Conservation (phyloP, 1,140 invertebrate genomes). For the Diprion similis region DNA sequence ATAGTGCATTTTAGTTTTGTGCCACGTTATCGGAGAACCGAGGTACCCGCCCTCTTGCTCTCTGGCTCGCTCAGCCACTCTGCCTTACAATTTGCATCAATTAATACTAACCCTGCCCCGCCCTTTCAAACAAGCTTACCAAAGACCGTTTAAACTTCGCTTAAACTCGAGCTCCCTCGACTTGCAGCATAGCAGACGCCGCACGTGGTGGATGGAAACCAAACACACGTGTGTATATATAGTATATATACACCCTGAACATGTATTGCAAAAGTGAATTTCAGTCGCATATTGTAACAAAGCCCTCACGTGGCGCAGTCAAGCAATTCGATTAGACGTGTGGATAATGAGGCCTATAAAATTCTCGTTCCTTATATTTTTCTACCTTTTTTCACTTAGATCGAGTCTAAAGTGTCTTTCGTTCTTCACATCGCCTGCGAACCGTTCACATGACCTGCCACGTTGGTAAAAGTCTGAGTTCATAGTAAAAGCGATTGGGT, state of each 20-base stretch:
- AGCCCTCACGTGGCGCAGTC: neutral
- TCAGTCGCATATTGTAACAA: neutral
- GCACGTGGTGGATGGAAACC: slow-evolving; percentile 11
- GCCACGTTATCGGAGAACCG: neutral
- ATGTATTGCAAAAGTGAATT: no score
- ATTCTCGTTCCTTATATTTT: neutral
- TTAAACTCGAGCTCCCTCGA: slow-evolving; percentile 12
- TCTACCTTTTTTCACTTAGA: neutral
- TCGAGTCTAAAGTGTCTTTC: neutral
- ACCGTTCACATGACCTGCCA: no score
- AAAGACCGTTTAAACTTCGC: slow-evolving; percentile 22
- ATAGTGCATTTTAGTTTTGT: neutral
- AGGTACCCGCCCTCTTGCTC: neutral
- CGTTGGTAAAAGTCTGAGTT: no score
- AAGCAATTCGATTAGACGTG: neutral
- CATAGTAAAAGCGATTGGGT: no score
- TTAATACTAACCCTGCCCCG: slow-evolving; percentile 16
- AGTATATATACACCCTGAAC: no score
- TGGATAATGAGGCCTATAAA: neutral
- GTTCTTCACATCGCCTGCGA: no score
- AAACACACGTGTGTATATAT: slow-evolving; percentile 8
- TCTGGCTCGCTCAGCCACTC: neutral
- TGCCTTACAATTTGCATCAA: slow-evolving; percentile 21
- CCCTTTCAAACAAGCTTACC: slow-evolving; percentile 16
- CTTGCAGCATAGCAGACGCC: neutral